These are phyloP conservation scores for Gerris lacustris DNA, from an alignment of 2,888 invertebrate genomes.

Conservation along the genomic window DNA sequence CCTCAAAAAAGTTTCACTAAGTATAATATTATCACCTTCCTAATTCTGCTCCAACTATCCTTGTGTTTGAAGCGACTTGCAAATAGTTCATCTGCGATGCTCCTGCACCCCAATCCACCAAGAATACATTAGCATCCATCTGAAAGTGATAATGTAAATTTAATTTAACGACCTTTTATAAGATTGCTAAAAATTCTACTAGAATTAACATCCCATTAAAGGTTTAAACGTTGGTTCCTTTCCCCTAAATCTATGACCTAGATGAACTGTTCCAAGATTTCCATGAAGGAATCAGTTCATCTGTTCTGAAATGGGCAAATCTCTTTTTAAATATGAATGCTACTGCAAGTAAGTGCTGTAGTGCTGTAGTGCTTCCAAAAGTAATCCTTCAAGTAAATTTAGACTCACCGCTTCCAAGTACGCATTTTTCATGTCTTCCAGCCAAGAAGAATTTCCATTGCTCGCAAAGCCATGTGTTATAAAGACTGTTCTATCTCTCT, in stretches of 20 bases:
- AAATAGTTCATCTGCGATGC: slow-evolving; percentile 49
- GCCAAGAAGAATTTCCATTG: slow-evolving; percentile 47
- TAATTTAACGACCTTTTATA: too few relatives aligned
- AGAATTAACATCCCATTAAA: too few relatives aligned
- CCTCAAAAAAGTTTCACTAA: too few relatives aligned
- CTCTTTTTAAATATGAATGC: too few relatives aligned
- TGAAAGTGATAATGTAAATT: slow-evolving; percentile 35
- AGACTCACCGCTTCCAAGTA: slow-evolving; percentile 44
- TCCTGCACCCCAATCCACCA: slow-evolving; percentile 52
- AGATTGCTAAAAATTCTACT: too few relatives aligned
- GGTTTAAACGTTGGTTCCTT: too few relatives aligned
- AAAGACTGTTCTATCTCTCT: slow-evolving; percentile 39
- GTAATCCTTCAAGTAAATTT: background rate
- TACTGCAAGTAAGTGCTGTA: too few relatives aligned
- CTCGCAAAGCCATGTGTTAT: slow-evolving; percentile 54
- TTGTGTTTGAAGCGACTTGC: slow-evolving; percentile 34
- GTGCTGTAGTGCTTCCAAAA: too few relatives aligned
- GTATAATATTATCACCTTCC: slow-evolving; percentile 29
- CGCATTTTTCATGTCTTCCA: slow-evolving; percentile 45
- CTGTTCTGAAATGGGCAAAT: too few relatives aligned
- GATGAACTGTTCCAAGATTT: too few relatives aligned
- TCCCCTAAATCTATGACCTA: too few relatives aligned
- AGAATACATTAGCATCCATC: slow-evolving; percentile 50
- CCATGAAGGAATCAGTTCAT: too few relatives aligned
- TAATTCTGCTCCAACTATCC: slow-evolving; percentile 33